Conservation (phyloP, 2,797 vertebrate species). For the Clarias pachynema region DNA sequence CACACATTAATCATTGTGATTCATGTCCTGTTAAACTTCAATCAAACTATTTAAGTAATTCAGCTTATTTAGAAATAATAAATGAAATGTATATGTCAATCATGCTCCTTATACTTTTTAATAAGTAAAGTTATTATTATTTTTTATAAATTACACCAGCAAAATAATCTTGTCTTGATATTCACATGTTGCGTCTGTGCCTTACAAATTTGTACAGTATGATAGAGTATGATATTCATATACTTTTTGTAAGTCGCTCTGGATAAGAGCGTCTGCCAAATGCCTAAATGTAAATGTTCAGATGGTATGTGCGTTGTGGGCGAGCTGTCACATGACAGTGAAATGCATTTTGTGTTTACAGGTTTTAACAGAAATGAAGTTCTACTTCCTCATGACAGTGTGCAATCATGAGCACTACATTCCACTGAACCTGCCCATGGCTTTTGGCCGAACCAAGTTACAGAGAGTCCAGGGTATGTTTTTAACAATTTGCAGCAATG, state of each 20-base stretch:
- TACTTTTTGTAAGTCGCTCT: too few species aligned
- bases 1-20: neutral
- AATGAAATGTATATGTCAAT: neutral
- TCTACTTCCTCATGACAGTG: constrained; percentile 92
- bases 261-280: too few species aligned
- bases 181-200: neutral
- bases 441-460: constrained; percentile 89
- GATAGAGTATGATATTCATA: neutral
- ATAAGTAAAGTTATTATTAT: neutral
- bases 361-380: constrained; percentile 93
- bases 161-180: neutral
- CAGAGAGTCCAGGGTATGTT: constrained; percentile 89
- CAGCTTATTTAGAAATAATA: neutral
- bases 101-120: neutral
- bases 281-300: too few species aligned
- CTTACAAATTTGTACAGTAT: neutral
- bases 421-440: constrained; percentile 95
- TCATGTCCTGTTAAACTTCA: neutral
- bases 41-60: neutral
- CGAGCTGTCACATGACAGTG: neutral
- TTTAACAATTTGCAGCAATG: constrained; percentile 18
- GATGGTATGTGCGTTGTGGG: too few species aligned
- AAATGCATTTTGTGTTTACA: constrained; percentile 55
- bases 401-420: constrained; percentile 97
- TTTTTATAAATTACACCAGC: too few species aligned